A percentile compares a stretch with the other conserved stretches of the same genome.
Evolutionary conservation across 2,888 invertebrate species (phyloP).

Genomic region (Spodoptera exigua): DNA sequence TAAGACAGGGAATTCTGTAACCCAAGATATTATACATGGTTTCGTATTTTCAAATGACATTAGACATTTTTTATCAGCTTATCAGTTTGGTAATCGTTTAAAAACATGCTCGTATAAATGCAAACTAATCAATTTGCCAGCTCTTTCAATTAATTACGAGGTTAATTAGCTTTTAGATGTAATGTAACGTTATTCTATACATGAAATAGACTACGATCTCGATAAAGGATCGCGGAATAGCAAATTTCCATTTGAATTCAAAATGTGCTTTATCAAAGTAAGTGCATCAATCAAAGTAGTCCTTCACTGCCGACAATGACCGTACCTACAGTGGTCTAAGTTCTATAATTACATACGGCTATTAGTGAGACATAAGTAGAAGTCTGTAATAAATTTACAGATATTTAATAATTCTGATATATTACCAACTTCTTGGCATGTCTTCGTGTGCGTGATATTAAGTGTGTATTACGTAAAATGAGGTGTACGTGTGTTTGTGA

Average conservation of each 20-base stretch:
- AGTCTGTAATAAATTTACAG: conserved; percentile 61
- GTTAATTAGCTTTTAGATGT: conserved; percentile 15
- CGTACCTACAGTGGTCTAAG: conserved; percentile 35
- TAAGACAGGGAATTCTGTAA: conserved; percentile 15
- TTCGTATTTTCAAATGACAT: conserved; percentile 18
- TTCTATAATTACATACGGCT: conserved; percentile 58
- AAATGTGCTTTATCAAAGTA: conserved; percentile 27
- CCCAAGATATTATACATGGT: conserved; percentile 11
- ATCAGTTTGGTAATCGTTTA: conserved; percentile 31
- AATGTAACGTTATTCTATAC: conserved; percentile 7
- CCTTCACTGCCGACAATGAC: conserved; percentile 41
- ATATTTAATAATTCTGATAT: conserved; percentile 66
- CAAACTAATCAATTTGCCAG: conserved; percentile 32
- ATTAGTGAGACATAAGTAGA: conserved; percentile 61
- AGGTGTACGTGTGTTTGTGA: conserved; percentile 65
- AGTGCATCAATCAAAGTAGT: conserved; percentile 40
- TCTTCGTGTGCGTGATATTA: conserved; percentile 60
- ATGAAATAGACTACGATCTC: conserved; percentile 11
- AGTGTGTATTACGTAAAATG: conserved; percentile 61
- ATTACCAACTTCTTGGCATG: conserved; percentile 43
- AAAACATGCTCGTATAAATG: conserved; percentile 23
- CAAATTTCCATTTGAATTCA: conserved; percentile 8
- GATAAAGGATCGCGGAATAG: conserved; percentile 17
- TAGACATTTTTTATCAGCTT: conserved; percentile 16
- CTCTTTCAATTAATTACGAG: conserved; percentile 29